Evolutionary conservation across 2,797 vertebrate species (phyloP).

Genomic region (Threskiornis aethiopicus): DNA sequence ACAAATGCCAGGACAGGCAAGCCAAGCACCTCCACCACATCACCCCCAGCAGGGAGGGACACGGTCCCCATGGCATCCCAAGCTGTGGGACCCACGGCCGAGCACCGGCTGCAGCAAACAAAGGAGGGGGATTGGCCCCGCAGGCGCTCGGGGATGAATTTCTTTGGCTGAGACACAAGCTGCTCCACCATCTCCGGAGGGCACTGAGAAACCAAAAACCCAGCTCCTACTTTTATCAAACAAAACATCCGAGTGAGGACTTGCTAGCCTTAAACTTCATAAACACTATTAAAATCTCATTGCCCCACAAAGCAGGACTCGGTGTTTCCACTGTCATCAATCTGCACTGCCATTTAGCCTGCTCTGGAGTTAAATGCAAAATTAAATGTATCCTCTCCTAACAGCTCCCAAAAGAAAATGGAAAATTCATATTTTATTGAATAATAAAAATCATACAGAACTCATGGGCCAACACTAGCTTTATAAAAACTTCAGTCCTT

Average conservation of each 20-base stretch:
- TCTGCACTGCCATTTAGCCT: not conserved
- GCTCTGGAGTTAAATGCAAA: not conserved
- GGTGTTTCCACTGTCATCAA: not conserved
- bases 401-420: not conserved
- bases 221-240: not conserved
- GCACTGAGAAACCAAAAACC: not conserved
- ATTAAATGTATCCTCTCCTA: not conserved
- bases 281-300: not conserved
- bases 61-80: conserved; percentile 14
- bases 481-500: not conserved
- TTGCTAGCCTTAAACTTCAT: not conserved
- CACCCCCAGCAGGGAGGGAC: not conserved
- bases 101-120: conserved; percentile 50
- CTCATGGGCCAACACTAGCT: not conserved
- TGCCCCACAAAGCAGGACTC: not conserved
- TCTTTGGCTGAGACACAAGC: not conserved
- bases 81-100: conserved; percentile 43
- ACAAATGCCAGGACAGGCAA: not conserved
- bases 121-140: not conserved
- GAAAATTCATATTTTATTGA: not conserved
- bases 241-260: not conserved
- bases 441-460: not conserved
- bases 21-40: not conserved
- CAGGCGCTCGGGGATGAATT: not conserved
- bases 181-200: not conserved